phyloP scores from a whole-genome alignment of 1,140 invertebrate genomes.

The Harlomillsia oculata region DNA sequence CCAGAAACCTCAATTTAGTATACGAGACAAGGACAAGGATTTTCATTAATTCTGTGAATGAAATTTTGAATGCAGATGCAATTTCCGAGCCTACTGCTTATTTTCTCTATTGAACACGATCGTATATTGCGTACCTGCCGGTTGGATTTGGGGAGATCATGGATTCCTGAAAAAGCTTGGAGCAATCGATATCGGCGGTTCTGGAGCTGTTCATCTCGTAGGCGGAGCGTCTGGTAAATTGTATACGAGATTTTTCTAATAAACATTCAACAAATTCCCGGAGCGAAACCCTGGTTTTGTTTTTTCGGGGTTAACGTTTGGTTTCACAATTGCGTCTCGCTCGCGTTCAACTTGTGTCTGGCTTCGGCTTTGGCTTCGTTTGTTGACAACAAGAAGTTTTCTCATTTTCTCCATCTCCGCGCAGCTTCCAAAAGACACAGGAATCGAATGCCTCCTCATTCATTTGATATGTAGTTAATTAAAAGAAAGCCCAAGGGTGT shows the following conservation, averaged over 20 bases:
- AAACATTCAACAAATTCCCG: not conserved
- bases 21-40: not conserved
- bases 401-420: not conserved
- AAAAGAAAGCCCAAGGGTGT: not conserved
- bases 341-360: not conserved
- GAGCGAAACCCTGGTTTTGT: not conserved
- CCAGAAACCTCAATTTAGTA: not conserved
- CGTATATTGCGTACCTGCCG: constrained; percentile 79
- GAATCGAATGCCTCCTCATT: not conserved
- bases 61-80: constrained; percentile 50
- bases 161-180: constrained; percentile 46
- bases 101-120: constrained; percentile 82
- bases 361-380: not conserved
- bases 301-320: not conserved
- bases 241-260: too few species aligned
- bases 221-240: constrained; percentile 51
- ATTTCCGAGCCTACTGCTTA: constrained; percentile 80
- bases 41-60: constrained; percentile 19
- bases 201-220: constrained; percentile 83
- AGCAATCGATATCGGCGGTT: constrained; percentile 49
- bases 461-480: not conserved
- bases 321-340: not conserved
- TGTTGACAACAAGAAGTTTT: not conserved
- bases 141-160: constrained; percentile 46
- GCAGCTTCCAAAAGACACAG: not conserved